These are phyloP conservation scores for Micropoecilia bifurca DNA, from an alignment of 2,797 vertebrate species.

Conservation along the genomic window DNA sequence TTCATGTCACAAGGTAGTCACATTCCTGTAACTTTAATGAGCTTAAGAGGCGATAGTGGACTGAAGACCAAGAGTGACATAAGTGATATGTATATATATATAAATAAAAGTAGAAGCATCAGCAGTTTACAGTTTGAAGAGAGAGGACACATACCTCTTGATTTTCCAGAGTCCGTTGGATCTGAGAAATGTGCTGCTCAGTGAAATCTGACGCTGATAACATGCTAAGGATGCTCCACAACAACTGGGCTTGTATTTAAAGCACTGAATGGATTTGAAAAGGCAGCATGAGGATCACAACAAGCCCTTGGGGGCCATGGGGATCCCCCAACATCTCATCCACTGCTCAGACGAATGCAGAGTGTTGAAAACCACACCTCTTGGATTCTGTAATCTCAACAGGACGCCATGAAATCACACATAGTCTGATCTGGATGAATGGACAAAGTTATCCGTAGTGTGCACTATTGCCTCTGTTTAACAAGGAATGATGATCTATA, in stretches of 20 bases:
- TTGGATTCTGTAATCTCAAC: background rate
- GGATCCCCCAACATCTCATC: background rate
- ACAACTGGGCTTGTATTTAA: constrained; percentile 1
- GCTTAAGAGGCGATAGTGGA: background rate
- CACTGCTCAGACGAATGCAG: background rate
- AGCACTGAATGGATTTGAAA: background rate
- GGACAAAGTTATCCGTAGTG: background rate
- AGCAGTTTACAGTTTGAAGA: background rate
- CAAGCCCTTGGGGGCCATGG: background rate
- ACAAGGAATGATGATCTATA: background rate
- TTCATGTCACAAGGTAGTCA: background rate
- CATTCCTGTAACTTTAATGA: background rate
- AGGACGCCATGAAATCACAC: background rate
- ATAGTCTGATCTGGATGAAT: background rate
- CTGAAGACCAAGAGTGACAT: background rate
- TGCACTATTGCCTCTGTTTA: background rate
- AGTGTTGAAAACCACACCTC: background rate
- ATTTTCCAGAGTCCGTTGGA: background rate
- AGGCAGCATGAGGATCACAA: background rate
- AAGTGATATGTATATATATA: background rate
- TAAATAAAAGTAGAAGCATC: background rate
- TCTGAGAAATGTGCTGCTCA: background rate
- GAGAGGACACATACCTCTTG: background rate
- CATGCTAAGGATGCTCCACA: background rate
- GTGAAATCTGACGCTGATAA: background rate